Percentiles rank a stretch among this genome's conserved stretches.
Evolutionary conservation across 2,888 invertebrate species (phyloP).

Genomic region (Netelia inedita): DNA sequence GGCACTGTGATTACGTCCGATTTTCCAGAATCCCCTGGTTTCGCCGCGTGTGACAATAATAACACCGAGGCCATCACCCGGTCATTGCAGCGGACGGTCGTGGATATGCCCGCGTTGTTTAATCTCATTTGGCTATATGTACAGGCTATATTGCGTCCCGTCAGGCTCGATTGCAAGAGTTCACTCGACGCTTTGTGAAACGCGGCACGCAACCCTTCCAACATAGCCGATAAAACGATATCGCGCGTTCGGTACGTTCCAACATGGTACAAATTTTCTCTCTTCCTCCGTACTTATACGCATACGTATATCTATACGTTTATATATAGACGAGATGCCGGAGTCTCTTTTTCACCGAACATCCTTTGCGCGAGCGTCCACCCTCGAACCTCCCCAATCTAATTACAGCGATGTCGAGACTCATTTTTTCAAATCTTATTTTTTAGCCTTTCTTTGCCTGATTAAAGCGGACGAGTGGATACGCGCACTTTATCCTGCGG

Average conservation of each 20-base stretch:
- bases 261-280: constrained; percentile 21
- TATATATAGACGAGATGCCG: too few species aligned
- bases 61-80: constrained; percentile 21
- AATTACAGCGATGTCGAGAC: constrained; percentile 48
- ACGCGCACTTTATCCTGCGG: background rate
- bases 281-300: background rate
- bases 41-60: constrained; percentile 57
- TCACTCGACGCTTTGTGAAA: constrained; percentile 60
- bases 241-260: constrained; percentile 42
- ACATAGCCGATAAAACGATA: constrained; percentile 62
- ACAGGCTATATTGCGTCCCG: background rate
- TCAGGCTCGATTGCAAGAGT: background rate
- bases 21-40: constrained; percentile 31
- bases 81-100: background rate
- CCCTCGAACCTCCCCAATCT: constrained; percentile 39
- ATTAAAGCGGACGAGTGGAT: constrained; percentile 43
- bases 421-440: constrained; percentile 34
- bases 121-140: constrained; percentile 54
- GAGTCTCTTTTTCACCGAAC: background rate
- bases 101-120: constrained; percentile 47
- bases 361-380: constrained; percentile 31
- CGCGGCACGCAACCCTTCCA: constrained; percentile 33
- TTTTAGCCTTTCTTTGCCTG: constrained; percentile 11
- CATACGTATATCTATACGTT: background rate
- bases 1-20: constrained; percentile 56